These are phyloP conservation scores for Myrmecobius fasciatus DNA, from an alignment of 2,113 vertebrate species.

Conservation along the genomic window DNA sequence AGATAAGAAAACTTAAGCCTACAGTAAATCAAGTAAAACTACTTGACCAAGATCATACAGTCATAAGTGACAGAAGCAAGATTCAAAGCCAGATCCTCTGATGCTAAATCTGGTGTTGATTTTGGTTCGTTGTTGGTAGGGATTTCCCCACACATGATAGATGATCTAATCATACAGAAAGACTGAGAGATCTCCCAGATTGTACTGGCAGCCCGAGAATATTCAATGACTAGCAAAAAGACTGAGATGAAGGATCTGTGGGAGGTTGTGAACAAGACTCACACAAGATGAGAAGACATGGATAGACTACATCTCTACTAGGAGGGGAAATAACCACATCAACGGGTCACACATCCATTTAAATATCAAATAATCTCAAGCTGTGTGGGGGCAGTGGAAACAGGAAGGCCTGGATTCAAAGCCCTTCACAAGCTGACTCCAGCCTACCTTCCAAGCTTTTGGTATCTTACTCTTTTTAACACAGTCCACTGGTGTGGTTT, in stretches of 20 bases:
- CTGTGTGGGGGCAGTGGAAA: background rate
- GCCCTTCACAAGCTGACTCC: background rate
- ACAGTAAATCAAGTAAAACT: background rate
- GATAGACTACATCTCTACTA: background rate
- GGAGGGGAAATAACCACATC: background rate
- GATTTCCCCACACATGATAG: background rate
- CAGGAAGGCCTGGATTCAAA: background rate
- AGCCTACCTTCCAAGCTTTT: background rate
- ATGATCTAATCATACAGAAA: background rate
- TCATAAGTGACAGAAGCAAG: background rate
- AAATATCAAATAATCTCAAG: background rate
- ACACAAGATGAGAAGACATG: background rate
- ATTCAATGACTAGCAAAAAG: background rate
- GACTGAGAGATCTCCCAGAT: background rate
- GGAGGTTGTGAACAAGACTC: background rate
- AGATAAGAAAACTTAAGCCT: background rate
- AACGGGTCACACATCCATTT: background rate
- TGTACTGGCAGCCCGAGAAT: background rate
- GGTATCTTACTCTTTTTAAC: background rate
- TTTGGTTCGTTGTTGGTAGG: background rate
- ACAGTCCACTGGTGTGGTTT: background rate
- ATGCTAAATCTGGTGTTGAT: background rate
- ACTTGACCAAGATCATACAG: background rate
- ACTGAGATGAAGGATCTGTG: background rate
- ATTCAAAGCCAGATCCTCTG: background rate